These are phyloP conservation scores for Atrina japonica DNA, from an alignment of 2,888 invertebrate genomes.

Conservation along the genomic window DNA sequence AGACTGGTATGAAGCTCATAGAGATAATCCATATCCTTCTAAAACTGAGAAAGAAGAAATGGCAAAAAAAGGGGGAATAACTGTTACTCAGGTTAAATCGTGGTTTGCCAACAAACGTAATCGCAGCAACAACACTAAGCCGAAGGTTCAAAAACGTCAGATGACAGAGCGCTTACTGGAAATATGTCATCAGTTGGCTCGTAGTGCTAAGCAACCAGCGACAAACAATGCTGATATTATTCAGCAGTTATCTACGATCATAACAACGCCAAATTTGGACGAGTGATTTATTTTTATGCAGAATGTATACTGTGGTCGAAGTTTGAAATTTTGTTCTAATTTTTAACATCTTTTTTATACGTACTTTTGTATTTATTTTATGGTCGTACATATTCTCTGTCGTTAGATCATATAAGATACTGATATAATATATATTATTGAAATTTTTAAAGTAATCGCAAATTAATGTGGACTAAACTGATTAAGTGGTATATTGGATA, in stretches of 20 bases:
- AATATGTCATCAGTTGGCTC: slow-evolving; percentile 69
- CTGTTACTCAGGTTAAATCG: slow-evolving; percentile 74
- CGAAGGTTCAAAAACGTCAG: slow-evolving; percentile 72
- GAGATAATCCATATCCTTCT: slow-evolving; percentile 73
- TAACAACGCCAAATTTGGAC: slow-evolving; percentile 33
- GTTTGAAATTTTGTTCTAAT: too few relatives aligned
- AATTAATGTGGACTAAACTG: too few relatives aligned
- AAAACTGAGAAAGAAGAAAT: slow-evolving; percentile 69
- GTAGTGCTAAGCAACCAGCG: slow-evolving; percentile 52
- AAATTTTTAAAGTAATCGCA: too few relatives aligned
- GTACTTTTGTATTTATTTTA: too few relatives aligned
- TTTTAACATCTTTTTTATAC: too few relatives aligned
- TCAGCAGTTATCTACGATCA: slow-evolving; percentile 71
- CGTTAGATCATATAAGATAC: too few relatives aligned
- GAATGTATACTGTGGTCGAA: too few relatives aligned
- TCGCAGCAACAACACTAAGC: slow-evolving; percentile 74
- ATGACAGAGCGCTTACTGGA: slow-evolving; percentile 69
- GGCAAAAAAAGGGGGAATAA: slow-evolving; percentile 69
- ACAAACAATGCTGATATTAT: slow-evolving; percentile 72
- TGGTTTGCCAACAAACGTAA: slow-evolving; percentile 79
- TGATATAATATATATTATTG: too few relatives aligned
- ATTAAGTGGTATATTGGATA: too few relatives aligned
- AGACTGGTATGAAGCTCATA: slow-evolving; percentile 71
- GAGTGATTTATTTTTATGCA: not conserved
- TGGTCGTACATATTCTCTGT: too few relatives aligned